A percentile compares a stretch with the other conserved stretches of the same genome.
These are phyloP conservation scores for Digitonthophagus gazella DNA, from an alignment of 2,888 invertebrate genomes.

Conservation along the genomic window DNA sequence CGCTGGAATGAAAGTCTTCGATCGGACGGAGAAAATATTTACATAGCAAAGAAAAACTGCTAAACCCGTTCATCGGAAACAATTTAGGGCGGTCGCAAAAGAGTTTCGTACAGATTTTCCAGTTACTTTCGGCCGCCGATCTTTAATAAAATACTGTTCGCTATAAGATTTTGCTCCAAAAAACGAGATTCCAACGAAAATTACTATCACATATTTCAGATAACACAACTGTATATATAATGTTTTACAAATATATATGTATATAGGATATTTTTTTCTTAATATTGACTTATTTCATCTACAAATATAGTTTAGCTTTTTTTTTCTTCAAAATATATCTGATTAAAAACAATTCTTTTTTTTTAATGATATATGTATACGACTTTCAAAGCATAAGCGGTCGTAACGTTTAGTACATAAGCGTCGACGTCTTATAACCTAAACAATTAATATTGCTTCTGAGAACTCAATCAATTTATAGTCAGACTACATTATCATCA, in stretches of 20 bases:
- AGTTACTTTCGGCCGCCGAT: background rate
- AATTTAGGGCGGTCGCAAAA: background rate
- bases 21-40: conserved; percentile 13
- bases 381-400: background rate
- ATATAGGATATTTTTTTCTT: background rate
- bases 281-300: background rate
- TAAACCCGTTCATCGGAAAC: background rate
- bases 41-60: conserved; percentile 8
- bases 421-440: background rate
- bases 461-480: too few relatives aligned
- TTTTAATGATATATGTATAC: background rate
- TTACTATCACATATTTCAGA: conserved; percentile 41
- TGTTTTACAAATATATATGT: background rate
- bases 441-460: background rate
- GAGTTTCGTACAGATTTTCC: too few relatives aligned
- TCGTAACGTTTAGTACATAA: background rate
- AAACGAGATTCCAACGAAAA: conserved; percentile 26
- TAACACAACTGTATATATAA: conserved; percentile 7
- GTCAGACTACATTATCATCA: too few relatives aligned
- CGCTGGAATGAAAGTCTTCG: conserved; percentile 7
- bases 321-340: background rate
- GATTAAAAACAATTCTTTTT: background rate
- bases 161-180: background rate
- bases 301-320: background rate
- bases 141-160: conserved; percentile 10